These are phyloP conservation scores for Manduca sexta DNA, from an alignment of 1,140 invertebrate species.

Conservation along the genomic window DNA sequence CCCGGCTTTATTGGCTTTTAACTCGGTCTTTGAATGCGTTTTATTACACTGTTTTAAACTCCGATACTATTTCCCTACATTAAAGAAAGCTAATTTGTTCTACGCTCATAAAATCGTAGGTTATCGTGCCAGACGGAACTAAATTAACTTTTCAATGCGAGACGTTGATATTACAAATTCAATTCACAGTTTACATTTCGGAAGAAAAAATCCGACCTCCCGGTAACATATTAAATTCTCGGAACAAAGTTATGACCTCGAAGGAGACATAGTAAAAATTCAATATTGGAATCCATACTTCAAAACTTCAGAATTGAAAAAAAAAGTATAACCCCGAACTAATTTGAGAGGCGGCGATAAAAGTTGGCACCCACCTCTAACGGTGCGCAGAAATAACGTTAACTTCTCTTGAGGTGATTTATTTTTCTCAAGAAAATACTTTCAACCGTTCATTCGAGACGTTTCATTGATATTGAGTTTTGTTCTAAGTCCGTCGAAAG, in stretches of 20 bases:
- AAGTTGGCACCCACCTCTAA: conserved; percentile 46
- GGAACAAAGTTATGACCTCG: conserved; percentile 13
- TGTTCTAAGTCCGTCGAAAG: conserved; percentile 46
- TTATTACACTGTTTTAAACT: too few relatives aligned
- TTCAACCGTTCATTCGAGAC: conserved; percentile 41
- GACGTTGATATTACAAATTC: background rate
- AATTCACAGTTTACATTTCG: background rate
- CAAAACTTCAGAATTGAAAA: conserved; percentile 49
- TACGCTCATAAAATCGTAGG: too few relatives aligned
- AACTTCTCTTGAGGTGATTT: conserved; percentile 58
- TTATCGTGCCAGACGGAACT: too few relatives aligned
- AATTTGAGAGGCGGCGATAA: conserved; percentile 56
- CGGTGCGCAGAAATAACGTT: conserved; percentile 44
- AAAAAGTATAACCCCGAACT: conserved; percentile 34
- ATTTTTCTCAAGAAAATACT: conserved; percentile 58
- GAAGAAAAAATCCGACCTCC: conserved; percentile 13
- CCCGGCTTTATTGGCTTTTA: conserved; percentile 21
- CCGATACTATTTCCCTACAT: too few relatives aligned
- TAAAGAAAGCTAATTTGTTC: too few relatives aligned
- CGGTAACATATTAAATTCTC: conserved; percentile 28
- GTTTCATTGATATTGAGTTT: conserved; percentile 62
- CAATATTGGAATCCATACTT: conserved; percentile 65
- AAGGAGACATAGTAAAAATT: conserved; percentile 51
- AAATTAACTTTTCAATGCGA: too few relatives aligned
- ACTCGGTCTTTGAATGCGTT: conserved; percentile 2